Evolutionary conservation across 2,797 vertebrate genomes (phyloP), one percentile per base, ranked within the genome.

Genomic region (Bradypodion ventrale): DNA sequence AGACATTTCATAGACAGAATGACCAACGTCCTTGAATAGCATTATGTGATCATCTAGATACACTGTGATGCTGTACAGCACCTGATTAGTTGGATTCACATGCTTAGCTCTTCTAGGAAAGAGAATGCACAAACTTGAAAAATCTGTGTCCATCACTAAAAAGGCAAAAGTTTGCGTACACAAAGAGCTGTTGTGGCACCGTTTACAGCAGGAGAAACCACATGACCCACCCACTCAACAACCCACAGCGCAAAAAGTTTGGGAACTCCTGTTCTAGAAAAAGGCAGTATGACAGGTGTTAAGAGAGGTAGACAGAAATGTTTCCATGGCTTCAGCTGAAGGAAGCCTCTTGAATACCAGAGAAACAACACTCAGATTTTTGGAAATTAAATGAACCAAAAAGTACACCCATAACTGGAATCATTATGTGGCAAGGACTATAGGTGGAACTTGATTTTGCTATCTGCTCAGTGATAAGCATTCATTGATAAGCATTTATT

Each of bases 361-460:
- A 70, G 49, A 52, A 9, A 13, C 13, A 15, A 23, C 44, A 15
- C 10, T 68, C 56, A 8, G 72, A 16, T 6, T 37, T 46, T 46
- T 23, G 40, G 32, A 66, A 44, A 12, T 13, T 29, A 52, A 56
- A 74, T 37, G 7, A 37, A 23, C 35, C 49, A 13, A 25, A 35
- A 49, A 66, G 19, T 1, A 0, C 37, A 85, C 83, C 56, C 0
- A 0, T 73, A 21, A 78, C 0, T 0, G 78, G 78, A 7, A 75
- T 3, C 8, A 84, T 60, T 91, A 89, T 90, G n/a, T 0, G 1
- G 12, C 80, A 87, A 35, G 62, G 29, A 7, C 46, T 62, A 46
- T 63, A 52, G 46, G 13, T 70, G 69, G 16, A 78, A 46, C 56
- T 86, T 6, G 27, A 78, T 84, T 49, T 78, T 91, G 65, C 16